These are phyloP conservation scores for Neoitamus cyanurus DNA, from an alignment of 2,888 invertebrate genomes.

Conservation along the genomic window DNA sequence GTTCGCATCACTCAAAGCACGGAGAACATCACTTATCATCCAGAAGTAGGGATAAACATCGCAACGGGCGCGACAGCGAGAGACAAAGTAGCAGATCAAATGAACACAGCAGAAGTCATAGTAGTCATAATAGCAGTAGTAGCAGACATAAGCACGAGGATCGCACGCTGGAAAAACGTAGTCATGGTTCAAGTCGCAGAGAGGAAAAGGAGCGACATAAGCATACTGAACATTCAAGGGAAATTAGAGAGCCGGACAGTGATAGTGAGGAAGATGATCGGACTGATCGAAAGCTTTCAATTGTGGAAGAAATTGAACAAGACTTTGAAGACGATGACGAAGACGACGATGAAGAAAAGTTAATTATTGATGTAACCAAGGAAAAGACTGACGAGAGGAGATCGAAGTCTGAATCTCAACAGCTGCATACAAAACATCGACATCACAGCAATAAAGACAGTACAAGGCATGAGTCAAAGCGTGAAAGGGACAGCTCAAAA, in stretches of 20 bases:
- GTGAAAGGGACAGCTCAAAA: conserved; percentile 26
- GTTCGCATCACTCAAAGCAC: neutral
- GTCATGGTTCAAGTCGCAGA: conserved; percentile 12
- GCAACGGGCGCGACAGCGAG: neutral
- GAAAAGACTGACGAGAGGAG: conserved; percentile 50
- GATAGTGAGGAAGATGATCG: neutral
- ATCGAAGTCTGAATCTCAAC: conserved; percentile 45
- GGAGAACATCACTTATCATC: conserved; percentile 3
- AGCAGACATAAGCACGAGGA: neutral
- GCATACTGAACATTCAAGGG: conserved; percentile 53
- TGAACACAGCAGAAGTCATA: conserved; percentile 4
- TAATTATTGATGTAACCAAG: conserved; percentile 52
- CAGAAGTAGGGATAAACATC: conserved; percentile 11
- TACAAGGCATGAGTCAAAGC: conserved; percentile 52
- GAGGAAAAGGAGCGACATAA: neutral
- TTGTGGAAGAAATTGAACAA: conserved; percentile 12
- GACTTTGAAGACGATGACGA: conserved; percentile 36
- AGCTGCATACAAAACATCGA: neutral
- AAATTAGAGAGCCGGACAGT: conserved; percentile 39
- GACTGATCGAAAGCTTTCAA: neutral
- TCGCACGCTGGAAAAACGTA: neutral
- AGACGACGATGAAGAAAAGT: conserved; percentile 51
- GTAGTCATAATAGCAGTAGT: conserved; percentile 27
- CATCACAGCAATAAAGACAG: conserved; percentile 49
- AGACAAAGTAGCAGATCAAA: neutral